Conservation (phyloP, 2,888 invertebrate genomes). For the Meloe dianella region DNA sequence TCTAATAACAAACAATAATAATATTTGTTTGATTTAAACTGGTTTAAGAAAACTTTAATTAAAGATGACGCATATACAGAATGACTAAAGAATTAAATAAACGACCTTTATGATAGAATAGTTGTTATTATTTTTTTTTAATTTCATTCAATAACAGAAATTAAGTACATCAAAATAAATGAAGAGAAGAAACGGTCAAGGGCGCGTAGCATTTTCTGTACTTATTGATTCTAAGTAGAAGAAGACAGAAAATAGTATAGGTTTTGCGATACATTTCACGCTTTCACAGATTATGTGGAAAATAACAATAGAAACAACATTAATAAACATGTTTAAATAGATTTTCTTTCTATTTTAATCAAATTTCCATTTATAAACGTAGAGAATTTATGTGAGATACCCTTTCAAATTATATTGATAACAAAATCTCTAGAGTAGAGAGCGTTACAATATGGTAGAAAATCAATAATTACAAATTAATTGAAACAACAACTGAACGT, state of each 20-base stretch:
- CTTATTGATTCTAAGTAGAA: conserved; percentile 23
- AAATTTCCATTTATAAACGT: background rate
- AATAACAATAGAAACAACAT: conserved; percentile 1
- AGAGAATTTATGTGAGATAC: background rate
- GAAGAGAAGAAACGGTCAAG: conserved; percentile 27
- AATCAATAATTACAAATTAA: background rate
- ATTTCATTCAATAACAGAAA: background rate
- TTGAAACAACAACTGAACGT: too few species aligned
- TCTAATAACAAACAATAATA: background rate
- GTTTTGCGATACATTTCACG: background rate
- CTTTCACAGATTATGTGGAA: background rate
- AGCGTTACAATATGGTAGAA: too few species aligned
- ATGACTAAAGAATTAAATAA: conserved; percentile 8
- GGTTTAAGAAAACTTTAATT: background rate
- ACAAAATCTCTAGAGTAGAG: background rate
- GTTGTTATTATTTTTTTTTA: background rate
- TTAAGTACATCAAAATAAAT: conserved; percentile 6
- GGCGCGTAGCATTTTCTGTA: conserved; percentile 21
- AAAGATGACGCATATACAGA: background rate
- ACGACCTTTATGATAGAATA: background rate
- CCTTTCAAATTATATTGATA: background rate
- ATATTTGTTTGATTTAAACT: background rate
- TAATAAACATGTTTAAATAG: background rate
- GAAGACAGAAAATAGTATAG: background rate
- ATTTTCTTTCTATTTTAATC: background rate